A percentile compares a stretch with the other conserved stretches of the same genome.
Conservation (phyloP, 2,888 invertebrate genomes). For the Polydrusus tereticollis region DNA sequence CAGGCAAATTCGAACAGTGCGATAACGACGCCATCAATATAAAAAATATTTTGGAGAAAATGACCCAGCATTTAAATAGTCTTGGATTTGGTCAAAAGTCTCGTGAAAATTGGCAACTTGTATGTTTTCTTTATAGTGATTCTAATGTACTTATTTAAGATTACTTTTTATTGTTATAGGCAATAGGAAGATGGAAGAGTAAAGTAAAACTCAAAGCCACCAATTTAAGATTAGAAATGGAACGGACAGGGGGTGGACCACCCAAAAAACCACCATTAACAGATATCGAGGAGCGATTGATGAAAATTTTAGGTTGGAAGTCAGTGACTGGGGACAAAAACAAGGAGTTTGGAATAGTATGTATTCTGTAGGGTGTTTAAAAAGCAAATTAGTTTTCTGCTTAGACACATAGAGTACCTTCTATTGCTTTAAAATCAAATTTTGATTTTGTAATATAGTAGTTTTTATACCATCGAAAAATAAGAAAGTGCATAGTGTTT, state of each 20-base stretch:
- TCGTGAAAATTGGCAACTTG: slow-evolving; percentile 10
- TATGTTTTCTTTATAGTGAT: background rate
- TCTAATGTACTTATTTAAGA: slow-evolving; percentile 1
- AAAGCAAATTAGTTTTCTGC: slow-evolving; percentile 1
- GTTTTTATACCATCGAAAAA: background rate
- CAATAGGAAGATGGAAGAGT: slow-evolving; percentile 22
- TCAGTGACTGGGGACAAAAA: slow-evolving; percentile 15
- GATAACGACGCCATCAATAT: background rate
- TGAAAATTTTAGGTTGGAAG: slow-evolving; percentile 33
- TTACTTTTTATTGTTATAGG: slow-evolving; percentile 19
- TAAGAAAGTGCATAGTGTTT: background rate
- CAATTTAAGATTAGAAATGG: slow-evolving; percentile 3
- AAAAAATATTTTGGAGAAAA: background rate
- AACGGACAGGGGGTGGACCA: slow-evolving; percentile 22
- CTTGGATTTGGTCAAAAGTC: background rate
- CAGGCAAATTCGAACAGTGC: background rate
- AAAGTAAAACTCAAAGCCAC: slow-evolving; percentile 27
- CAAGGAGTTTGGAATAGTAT: slow-evolving; percentile 23
- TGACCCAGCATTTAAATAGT: background rate
- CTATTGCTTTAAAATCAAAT: background rate
- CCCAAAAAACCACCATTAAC: slow-evolving; percentile 11
- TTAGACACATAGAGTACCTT: background rate
- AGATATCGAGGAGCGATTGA: slow-evolving; percentile 17
- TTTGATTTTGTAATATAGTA: background rate
- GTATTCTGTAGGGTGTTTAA: slow-evolving; percentile 3